Base-by-base conservation (phyloP, 92 coral and sea anemone genomes). In the Porites rus region DNA sequence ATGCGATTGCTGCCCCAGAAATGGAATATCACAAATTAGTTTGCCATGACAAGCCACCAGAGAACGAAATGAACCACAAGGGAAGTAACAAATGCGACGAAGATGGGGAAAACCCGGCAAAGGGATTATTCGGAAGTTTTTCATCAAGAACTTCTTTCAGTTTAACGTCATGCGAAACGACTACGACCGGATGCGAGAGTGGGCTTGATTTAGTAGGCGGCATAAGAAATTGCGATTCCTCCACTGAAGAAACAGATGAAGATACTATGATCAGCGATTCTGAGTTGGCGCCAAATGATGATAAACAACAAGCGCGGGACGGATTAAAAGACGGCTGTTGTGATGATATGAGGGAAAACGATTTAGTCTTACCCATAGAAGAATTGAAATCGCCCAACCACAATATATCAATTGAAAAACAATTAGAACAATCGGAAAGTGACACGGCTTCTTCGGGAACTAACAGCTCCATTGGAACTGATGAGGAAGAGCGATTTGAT, bases 101-200 rank as follows among this genome's bases (percentile, higher is more conserved):
- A 50, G 88, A 81, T 71, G 92, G 53, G 21, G 68, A 19, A 77
- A 56, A 28, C 38, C 58, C 43, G 75, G 56, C 54, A 43, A 17
- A 75, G 51, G 31, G n/a, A 65, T 43, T 56, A 43, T 68, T 67
- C 50, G 70, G 50, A 68, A 76, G 68, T 66, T 85, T 75, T 67
- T 77, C 82, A 65, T 75, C 91, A 18, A 73, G 24, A 62, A 69
- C 77, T 60, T 62, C 76, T 78, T 87, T 81, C 65, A 61, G 72
- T 75, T 61, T 70, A 71, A 65, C 84, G 86, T 81, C 95, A 93
- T 93, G 89, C 83, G 84, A 77, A 85, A 82, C 84, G 64, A 84
- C 92, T 24, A 85, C 75, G 87, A 88, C 98, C 98, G 98, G 98
- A 95, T 92, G 96, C 91, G 88, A 85, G 93, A 90, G 91, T 93